phyloP scores from a whole-genome alignment of 2,888 invertebrate genomes.

The Galeopsomyia nigrocyanea region DNA sequence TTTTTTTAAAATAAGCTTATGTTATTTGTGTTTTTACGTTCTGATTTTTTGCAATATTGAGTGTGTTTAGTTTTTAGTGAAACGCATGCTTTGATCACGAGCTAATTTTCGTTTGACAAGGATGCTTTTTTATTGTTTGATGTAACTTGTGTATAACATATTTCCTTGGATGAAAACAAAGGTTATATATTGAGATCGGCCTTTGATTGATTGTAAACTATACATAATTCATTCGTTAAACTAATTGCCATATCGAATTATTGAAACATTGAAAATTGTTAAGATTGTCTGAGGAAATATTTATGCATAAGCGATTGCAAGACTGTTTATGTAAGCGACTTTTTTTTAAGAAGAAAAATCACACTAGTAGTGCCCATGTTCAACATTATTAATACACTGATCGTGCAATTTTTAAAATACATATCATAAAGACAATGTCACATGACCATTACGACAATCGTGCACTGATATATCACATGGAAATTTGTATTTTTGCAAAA shows the following conservation, averaged over 20 bases:
- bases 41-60: conserved; percentile 32
- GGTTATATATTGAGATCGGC: too few relatives aligned
- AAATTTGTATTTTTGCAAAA: conserved; percentile 44
- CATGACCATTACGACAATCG: too few relatives aligned
- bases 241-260: too few relatives aligned
- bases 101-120: conserved; percentile 31
- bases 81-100: conserved; percentile 41
- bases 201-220: too few relatives aligned
- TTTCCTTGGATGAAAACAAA: background rate
- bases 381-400: too few relatives aligned
- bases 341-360: too few relatives aligned
- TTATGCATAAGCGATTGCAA: conserved; percentile 9
- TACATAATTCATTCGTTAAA: too few relatives aligned
- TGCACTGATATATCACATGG: background rate
- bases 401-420: too few relatives aligned
- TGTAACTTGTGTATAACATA: conserved; percentile 37
- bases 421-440: too few relatives aligned
- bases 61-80: conserved; percentile 42
- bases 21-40: conserved; percentile 40
- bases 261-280: too few relatives aligned
- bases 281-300: too few relatives aligned
- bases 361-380: too few relatives aligned
- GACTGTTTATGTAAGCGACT: conserved; percentile 3
- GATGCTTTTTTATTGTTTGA: conserved; percentile 39
- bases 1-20: conserved; percentile 41